A percentile compares a stretch with the other conserved stretches of the same genome.
phyloP scores from a whole-genome alignment of 2,113 vertebrate genomes.

The Engraulis encrasicolus region DNA sequence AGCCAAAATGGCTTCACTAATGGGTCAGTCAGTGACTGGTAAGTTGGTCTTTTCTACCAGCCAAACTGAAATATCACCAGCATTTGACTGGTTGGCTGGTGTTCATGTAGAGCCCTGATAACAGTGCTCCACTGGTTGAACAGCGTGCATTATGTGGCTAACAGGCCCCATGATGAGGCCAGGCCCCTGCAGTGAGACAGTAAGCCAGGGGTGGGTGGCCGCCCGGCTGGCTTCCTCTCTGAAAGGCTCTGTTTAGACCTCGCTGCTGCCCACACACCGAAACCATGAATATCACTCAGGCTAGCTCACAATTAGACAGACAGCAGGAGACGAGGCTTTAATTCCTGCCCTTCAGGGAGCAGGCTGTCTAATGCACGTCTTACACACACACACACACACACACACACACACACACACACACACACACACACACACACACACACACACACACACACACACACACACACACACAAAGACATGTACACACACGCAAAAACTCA shows the following conservation, averaged over 20 bases:
- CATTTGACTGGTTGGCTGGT: too few species aligned
- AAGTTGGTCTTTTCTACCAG: too few species aligned
- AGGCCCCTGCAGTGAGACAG: background rate
- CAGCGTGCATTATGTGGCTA: background rate
- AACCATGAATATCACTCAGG: background rate
- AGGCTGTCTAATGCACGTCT: background rate
- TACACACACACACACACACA: background rate
- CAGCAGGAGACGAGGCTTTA: slow-evolving; percentile 8
- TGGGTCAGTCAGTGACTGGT: too few species aligned
- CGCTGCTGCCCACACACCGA: background rate
- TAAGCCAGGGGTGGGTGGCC: background rate
- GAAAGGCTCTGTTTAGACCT: background rate
- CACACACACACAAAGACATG: background rate
- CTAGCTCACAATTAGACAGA: slow-evolving; percentile 1
- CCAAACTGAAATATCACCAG: too few species aligned
- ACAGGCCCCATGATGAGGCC: background rate
- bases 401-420: background rate
- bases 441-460: background rate
- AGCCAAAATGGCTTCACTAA: too few species aligned
- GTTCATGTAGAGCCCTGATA: too few species aligned
- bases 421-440: background rate
- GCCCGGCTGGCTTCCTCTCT: background rate
- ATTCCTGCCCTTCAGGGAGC: background rate
- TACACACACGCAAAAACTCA: background rate
- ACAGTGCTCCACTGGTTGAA: too few species aligned